Conservation (phyloP, 2,113 vertebrate species). For the Isichthys henryi region DNA sequence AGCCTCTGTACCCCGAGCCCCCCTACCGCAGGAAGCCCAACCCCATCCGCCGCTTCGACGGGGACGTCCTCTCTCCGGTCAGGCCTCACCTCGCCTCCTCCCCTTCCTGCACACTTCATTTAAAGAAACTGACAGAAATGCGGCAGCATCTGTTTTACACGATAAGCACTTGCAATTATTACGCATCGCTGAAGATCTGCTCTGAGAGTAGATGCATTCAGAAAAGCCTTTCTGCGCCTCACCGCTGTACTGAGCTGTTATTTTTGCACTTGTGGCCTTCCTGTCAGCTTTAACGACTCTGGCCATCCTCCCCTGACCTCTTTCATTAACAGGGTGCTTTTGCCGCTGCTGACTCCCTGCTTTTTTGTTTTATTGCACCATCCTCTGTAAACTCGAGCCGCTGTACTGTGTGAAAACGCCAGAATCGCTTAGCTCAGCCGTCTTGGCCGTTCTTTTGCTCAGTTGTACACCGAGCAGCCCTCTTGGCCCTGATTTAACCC, state of each 20-base stretch:
- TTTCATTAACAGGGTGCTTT: not conserved
- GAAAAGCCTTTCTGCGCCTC: not conserved
- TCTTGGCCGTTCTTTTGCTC: not conserved
- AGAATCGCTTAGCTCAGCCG: not conserved
- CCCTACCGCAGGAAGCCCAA: slow-evolving; percentile 91
- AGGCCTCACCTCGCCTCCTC: slow-evolving; percentile 25
- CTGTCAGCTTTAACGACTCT: not conserved
- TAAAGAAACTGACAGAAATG: not conserved
- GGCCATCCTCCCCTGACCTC: not conserved
- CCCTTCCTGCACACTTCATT: not conserved
- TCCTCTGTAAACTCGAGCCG: not conserved
- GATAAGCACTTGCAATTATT: not conserved
- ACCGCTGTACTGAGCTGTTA: not conserved
- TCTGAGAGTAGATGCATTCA: not conserved
- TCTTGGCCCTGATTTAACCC: not conserved
- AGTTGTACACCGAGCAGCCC: not conserved
- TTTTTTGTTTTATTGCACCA: not conserved
- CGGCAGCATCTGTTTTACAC: not conserved
- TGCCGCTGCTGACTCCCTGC: not conserved
- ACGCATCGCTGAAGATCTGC: not conserved
- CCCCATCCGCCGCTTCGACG: slow-evolving; percentile 91
- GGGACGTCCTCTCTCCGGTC: slow-evolving; percentile 93
- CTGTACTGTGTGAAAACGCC: not conserved
- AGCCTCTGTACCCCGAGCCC: slow-evolving; percentile 69
- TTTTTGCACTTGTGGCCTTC: not conserved